Evolutionary conservation across 2,888 invertebrate species (phyloP), one percentile per base, ranked within the genome.

Genomic region (Palloptera scutellata): DNA sequence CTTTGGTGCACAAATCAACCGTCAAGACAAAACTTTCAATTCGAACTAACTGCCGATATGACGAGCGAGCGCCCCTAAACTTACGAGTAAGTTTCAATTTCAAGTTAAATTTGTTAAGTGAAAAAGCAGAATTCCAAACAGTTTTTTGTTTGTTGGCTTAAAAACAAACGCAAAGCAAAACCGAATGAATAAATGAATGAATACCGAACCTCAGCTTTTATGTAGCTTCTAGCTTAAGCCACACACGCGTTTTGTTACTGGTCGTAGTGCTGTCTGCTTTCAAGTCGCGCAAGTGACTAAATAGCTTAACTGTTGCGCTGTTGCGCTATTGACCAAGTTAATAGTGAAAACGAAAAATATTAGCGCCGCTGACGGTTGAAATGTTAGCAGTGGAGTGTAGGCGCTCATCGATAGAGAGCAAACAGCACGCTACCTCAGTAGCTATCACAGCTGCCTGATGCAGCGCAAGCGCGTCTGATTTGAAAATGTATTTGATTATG

Each of bases 21-120:
- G 81, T 74, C 73, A 75, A 81, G 80, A 77, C 78, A 80, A 75
- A 78, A 79, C 77, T 76, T 80, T 80, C 77, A 80, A 79, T 77
- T 78, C 75, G 75, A 79, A 81, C 81, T 81, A 79, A 82, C 77
- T 73, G 73, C 72, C 75, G 75, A 79, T 79, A 30, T 19, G 17
- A 73, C 71, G 71, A 30, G 72, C 74, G 74, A 61, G 58, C 64
- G 58, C 41, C 63, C 59, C 57, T 55, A 58, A 64, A 67, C 59
- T 30, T 30, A n/a, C n/a, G n/a, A n/a, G n/a, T n/a, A 30, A 30
- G 30, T 30, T 30, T 30, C 48, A 70, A 60, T 42, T 64, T 66
- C 15, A 70, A 20, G 58, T 30, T 20, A 51, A 43, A 30, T 64
- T 43, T 17, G 13, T 30, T n/a, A n/a, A n/a, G n/a, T n/a, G n/a